A percentile compares a stretch with the other conserved stretches of the same genome.
These are phyloP conservation scores for Forbesichthys papilliferus DNA, from an alignment of 2,113 vertebrate species.

Conservation along the genomic window DNA sequence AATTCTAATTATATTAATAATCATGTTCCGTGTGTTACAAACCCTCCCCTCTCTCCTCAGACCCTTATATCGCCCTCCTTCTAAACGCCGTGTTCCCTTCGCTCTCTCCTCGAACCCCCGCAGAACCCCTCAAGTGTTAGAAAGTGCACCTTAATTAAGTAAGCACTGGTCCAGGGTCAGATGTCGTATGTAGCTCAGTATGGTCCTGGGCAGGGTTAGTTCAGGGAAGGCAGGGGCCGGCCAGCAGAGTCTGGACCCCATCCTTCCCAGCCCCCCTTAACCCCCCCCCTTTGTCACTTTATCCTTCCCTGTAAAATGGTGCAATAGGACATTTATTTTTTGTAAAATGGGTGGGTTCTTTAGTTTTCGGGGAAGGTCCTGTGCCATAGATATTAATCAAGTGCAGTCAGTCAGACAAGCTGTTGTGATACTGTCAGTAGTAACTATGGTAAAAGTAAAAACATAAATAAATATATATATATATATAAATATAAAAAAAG, in stretches of 20 bases:
- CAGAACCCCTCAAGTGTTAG: conserved; percentile 54
- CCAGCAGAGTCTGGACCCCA: conserved; percentile 64
- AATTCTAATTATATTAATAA: conserved; percentile 48
- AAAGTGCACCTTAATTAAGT: conserved; percentile 68
- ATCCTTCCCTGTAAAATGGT: conserved; percentile 78
- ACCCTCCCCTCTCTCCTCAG: conserved; percentile 14
- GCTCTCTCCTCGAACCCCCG: conserved; percentile 11
- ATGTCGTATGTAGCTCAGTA: conserved; percentile 74
- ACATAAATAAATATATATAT: conserved; percentile 37
- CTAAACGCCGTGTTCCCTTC: conserved; percentile 39
- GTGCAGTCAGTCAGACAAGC: conserved; percentile 69
- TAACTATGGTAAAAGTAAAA: conserved; percentile 58
- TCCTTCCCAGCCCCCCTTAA: conserved; percentile 39
- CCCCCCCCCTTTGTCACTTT: conserved; percentile 74
- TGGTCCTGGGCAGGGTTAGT: conserved; percentile 73
- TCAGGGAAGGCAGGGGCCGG: conserved; percentile 80
- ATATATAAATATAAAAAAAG: conserved; percentile 51
- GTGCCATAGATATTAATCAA: conserved; percentile 78
- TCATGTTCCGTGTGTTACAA: conserved; percentile 69
- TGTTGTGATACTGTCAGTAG: conserved; percentile 68
- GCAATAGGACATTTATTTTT: conserved; percentile 76
- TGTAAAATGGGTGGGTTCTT: conserved; percentile 59
- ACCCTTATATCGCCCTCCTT: conserved; percentile 24
- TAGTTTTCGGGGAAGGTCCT: conserved; percentile 63
- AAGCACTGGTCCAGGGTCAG: conserved; percentile 69